Evolutionary conservation across 92 coral and sea anemone genomes (phyloP).

Genomic region (Heliopora coerulea): DNA sequence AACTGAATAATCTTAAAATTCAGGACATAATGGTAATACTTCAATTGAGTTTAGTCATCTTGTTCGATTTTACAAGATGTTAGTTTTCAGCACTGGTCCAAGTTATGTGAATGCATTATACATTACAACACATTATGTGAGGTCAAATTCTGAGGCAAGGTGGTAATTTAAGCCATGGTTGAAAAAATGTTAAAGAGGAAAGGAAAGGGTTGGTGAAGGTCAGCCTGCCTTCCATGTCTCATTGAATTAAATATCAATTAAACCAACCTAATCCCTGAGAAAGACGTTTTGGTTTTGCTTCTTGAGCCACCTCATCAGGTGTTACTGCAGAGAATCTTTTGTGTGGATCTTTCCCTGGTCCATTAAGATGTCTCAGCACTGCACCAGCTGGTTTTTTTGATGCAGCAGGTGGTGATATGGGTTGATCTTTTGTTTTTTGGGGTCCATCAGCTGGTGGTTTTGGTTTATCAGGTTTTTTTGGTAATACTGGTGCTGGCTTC

Average conservation of each 20-base stretch:
- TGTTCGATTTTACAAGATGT: no score
- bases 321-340: slow-evolving; percentile 6
- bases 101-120: no score
- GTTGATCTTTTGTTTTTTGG: neutral
- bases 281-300: neutral
- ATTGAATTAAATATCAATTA: no score
- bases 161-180: no score
- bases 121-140: neutral
- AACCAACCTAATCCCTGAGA: slow-evolving; percentile 31
- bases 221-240: no score
- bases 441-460: slow-evolving; percentile 17
- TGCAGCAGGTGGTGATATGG: neutral
- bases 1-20: no score
- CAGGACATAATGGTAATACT: no score
- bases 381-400: slow-evolving; percentile 10
- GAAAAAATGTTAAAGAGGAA: no score
- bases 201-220: no score
- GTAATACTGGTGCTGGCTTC: slow-evolving; percentile 23
- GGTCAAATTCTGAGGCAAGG: no score
- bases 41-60: no score
- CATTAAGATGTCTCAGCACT: slow-evolving; percentile 3
- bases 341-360: slow-evolving; percentile 11
- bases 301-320: neutral
- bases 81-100: no score
- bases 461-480: slow-evolving; percentile 44